Percentiles rank a stretch among this genome's conserved stretches.
Evolutionary conservation across 2,113 vertebrate species (phyloP).

Genomic region (Amphiprion percula): DNA sequence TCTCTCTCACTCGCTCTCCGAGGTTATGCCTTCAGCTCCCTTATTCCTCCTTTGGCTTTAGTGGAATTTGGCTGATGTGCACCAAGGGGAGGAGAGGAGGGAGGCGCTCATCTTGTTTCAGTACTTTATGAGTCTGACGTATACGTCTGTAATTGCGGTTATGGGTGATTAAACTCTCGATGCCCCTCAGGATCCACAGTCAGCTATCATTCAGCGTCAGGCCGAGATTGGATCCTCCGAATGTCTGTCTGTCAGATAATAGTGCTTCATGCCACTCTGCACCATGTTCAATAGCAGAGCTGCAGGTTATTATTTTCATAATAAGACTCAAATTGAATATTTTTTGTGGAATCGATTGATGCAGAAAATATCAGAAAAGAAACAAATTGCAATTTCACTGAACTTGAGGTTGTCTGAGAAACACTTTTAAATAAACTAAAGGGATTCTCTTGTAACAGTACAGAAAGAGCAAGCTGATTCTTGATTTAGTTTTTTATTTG

Average conservation of each 20-base stretch:
- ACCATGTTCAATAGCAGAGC: neutral
- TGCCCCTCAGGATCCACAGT: conserved; percentile 84
- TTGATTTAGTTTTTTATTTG: too few relatives aligned
- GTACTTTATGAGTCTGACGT: conserved; percentile 87
- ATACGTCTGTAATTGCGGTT: conserved; percentile 86
- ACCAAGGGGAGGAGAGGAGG: conserved; percentile 66
- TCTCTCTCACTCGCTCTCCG: conserved; percentile 25
- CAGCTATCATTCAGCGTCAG: conserved; percentile 82
- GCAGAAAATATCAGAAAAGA: neutral
- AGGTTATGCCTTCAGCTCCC: conserved; percentile 63
- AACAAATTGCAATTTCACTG: too few relatives aligned
- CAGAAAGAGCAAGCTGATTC: too few relatives aligned
- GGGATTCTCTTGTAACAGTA: too few relatives aligned
- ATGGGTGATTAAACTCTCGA: conserved; percentile 89
- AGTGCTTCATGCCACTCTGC: conserved; percentile 15
- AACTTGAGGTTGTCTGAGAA: too few relatives aligned
- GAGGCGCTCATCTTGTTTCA: conserved; percentile 85
- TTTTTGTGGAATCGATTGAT: neutral
- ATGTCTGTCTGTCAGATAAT: conserved; percentile 39
- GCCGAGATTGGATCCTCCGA: conserved; percentile 53
- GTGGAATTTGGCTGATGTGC: conserved; percentile 80
- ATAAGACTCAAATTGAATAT: neutral
- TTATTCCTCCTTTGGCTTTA: conserved; percentile 76
- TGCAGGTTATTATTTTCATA: neutral
- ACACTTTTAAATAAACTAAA: too few relatives aligned